Evolutionary conservation across 2,888 invertebrate genomes (phyloP), one percentile per base, ranked within the genome.

Genomic region (Drosophila pegasa): DNA sequence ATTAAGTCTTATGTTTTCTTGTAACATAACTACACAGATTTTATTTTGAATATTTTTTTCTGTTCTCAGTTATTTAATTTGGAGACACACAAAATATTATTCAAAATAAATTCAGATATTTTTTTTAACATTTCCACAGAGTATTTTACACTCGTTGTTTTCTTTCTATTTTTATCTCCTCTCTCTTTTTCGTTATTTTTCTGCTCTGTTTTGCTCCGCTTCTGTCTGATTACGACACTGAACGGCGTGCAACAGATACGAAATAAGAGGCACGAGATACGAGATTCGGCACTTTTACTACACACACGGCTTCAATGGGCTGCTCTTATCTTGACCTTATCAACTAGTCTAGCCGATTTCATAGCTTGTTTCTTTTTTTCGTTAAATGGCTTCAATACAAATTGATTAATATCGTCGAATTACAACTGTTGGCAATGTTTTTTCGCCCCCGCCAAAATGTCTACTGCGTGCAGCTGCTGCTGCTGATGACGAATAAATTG

Each of bases 251-350:
- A 12, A 48, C 5, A 22, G 29, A 43, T 37, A 35, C 10, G 47
- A 38, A 31, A 56, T 56, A 12, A 4, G 33, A 25, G 25, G 5
- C 5, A 25, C 47, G 31, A 12, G 14, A 20, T 48, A n/a, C 27
- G 50, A 35, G 37, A 57, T 54, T 10, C 29, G 16, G 27, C n/a
- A 33, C 33, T 40, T 61, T 59, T 56, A 63, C 43, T 70, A 52
- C 27, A 27, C 20, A 14, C 4, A 18, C 10, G 14, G 56, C 57
- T 58, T 45, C 70, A 79, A 31, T 62, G 57, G 31, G 7, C 16
- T 48, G 52, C 58, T 63, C 58, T 60, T 68, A 67, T 74, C 74
- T 33, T 54, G 14, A 47, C 29, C 62, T 51, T 78, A 75, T 63
- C 75, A 60, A 45, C 41, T 16, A 38, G 70, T 60, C 48, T 60